phyloP scores from a whole-genome alignment of 2,797 vertebrate species.

The Bradypodion ventrale region DNA sequence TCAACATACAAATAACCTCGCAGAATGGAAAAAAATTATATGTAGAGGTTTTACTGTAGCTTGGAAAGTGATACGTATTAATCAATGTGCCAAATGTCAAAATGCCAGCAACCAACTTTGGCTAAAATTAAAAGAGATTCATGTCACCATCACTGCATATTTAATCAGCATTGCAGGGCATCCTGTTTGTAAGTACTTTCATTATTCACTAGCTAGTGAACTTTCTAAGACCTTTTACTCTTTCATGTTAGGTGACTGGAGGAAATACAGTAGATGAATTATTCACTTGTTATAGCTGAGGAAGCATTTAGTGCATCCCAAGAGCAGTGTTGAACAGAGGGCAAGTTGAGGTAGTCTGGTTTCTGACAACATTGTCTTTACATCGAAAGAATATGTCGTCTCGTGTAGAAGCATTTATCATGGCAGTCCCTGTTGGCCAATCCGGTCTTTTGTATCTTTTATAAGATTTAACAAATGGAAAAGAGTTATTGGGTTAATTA shows the following conservation, averaged over 20 bases:
- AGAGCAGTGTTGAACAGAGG: constrained; percentile 74
- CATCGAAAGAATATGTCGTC: constrained; percentile 15
- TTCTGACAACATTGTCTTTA: constrained; percentile 44
- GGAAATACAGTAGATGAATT: constrained; percentile 78
- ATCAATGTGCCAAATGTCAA: constrained; percentile 36
- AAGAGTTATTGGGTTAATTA: constrained; percentile 15
- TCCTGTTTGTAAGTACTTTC: constrained; percentile 55
- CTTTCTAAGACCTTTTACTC: constrained; percentile 62
- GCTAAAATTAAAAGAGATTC: constrained; percentile 74
- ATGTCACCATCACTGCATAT: constrained; percentile 69
- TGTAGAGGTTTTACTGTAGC: too few species aligned
- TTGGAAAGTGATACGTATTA: constrained; percentile 24
- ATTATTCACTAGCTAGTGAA: constrained; percentile 66
- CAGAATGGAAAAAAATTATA: too few species aligned
- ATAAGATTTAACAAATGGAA: constrained; percentile 11
- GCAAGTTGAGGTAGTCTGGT: constrained; percentile 57
- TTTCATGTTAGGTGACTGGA: constrained; percentile 55
- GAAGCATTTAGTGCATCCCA: constrained; percentile 81
- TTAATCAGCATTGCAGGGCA: constrained; percentile 57
- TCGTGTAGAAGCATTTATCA: constrained; percentile 41
- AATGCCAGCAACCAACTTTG: constrained; percentile 35
- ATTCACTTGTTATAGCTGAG: constrained; percentile 84
- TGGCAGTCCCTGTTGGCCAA: neutral
- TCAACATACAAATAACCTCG: too few species aligned
- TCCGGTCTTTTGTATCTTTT: neutral